Conservation (phyloP, 2,797 vertebrate species). For the Dromococcyx pavoninus region DNA sequence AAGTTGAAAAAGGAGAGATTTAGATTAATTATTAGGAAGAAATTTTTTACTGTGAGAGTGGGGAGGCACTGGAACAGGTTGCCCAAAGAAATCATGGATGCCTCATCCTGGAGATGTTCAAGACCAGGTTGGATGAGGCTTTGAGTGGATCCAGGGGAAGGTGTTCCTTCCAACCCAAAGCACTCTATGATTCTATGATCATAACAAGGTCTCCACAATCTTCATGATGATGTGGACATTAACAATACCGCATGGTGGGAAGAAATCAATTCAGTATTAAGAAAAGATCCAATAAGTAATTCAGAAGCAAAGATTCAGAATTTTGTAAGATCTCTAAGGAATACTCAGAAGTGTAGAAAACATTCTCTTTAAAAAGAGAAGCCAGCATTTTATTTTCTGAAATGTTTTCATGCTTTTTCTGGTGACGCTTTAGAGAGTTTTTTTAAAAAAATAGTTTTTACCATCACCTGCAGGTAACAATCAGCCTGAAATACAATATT, state of each 20-base stretch:
- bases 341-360: not conserved
- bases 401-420: not conserved
- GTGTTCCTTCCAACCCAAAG: too few relatives aligned
- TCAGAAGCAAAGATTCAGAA: not conserved
- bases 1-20: too few relatives aligned
- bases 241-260: not conserved
- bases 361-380: not conserved
- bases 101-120: too few relatives aligned
- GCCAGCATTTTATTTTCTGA: not conserved
- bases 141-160: too few relatives aligned
- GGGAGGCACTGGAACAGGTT: too few relatives aligned
- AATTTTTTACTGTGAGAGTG: too few relatives aligned
- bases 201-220: not conserved
- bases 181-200: too few relatives aligned
- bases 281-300: not conserved
- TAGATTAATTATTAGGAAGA: too few relatives aligned
- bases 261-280: not conserved
- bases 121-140: too few relatives aligned
- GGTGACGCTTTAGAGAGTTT: not conserved
- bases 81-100: too few relatives aligned
- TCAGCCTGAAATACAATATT: not conserved
- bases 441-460: not conserved
- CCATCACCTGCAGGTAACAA: not conserved
- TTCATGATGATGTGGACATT: not conserved
- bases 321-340: not conserved